Base-by-base conservation (phyloP, 2,888 invertebrate species). In the Empis stercorea region DNA sequence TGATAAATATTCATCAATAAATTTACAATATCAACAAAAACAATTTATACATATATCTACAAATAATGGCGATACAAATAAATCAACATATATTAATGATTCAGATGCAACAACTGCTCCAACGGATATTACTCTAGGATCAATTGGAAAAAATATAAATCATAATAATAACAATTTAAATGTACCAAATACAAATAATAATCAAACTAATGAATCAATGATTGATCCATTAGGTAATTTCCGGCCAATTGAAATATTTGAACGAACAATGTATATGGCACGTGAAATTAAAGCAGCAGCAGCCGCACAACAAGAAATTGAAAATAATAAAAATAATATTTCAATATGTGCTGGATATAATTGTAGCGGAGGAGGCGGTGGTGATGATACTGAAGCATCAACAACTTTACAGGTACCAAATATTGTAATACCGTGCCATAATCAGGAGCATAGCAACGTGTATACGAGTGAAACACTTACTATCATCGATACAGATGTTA, bases 401-500 rank as follows among this genome's bases (percentile, higher is more conserved):
- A 46, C 43, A 4, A 36, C 23, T 17, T 51, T 54, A 37, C 42
- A 16, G 5, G 30, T 53, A n/a, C 48, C 57, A 46, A 60, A 59
- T 50, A 59, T 62, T 32, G 63, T 59, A 46, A 32, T 43, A 14
- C 11, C 39, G 36, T 14, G 14, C n/a, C 27, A 20, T 32, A 47
- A 23, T 4, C 30, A 46, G 38, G 23, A 43, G n/a, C 39, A 43
- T 30, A 36, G 11, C 15, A 32, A 66, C 56, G 61, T 69, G 30
- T 70, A 69, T 52, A 59, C 59, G 53, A 65, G 66, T 68, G 78
- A 77, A 68, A 75, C 73, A 71, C 72, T 79, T 66, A 79, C 79
- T 65, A 79, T 79, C 64, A 78, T 79, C 70, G 78, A 79, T 65
- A 76, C 74, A 56, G 79, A 79, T 63, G 56, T 56, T 48, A 71